Base-by-base conservation (phyloP, 2,888 invertebrate genomes). In the Dermolepida albohirtum region DNA sequence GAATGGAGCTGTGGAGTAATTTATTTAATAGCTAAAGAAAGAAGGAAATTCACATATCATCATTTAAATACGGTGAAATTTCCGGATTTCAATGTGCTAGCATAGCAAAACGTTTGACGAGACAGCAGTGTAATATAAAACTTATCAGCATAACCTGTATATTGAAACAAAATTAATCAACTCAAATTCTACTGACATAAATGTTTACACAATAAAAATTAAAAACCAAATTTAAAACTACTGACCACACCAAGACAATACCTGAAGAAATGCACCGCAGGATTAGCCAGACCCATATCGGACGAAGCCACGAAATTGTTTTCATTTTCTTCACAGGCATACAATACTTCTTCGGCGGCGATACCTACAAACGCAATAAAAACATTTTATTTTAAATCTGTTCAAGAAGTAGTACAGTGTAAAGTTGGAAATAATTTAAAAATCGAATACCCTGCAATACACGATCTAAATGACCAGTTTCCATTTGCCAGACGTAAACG, bases 401-500 rank as follows among this genome's bases (percentile, higher is more conserved):
- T 14, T 44, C 29, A 41, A n/a, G n/a, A 16, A 59, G 29, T 65
- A 59, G 50, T 49, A 5, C 17, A 16, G 10, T 4, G 12, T 22
- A 22, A 34, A 16, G 14, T 62, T 39, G 34, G 11, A 54, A 11
- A 6, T 11, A 51, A 54, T 14, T 39, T 54, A 5, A 54, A 54
- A 17, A 10, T 16, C 10, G 11, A 34, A 16, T 73, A 87, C 93
- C 98, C 81, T 97, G 96, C 0, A 98, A 85, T 8, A 99, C 97
- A 57, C 98, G 88, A 82, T 99, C 98, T 76, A 99, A 84, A 80
- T 98, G 97, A 0, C 97, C 97, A 1, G 98, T 99, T 85, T 99
- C 99, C 97, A 99, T 98, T 86, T 99, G 98, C 99, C 99, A 99
- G 0, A 99, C 97, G 83, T 97, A 98, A 1, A 98, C 97, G 0